phyloP scores from a whole-genome alignment of 2,888 invertebrate genomes.

The Augochlorella aurata region DNA sequence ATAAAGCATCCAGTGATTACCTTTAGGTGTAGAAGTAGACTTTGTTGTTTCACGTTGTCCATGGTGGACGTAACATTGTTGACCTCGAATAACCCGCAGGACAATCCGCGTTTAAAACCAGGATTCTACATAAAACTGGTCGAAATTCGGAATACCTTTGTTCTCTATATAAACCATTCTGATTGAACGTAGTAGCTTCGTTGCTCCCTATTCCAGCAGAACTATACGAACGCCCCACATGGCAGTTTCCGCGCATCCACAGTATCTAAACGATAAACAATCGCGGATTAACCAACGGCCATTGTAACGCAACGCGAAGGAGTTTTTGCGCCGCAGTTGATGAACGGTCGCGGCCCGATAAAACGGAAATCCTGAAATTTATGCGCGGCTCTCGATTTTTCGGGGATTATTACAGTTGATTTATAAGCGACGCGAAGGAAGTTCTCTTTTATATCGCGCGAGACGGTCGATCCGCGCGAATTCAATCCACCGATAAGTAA shows the following conservation, averaged over 20 bases:
- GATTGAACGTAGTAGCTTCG: neutral
- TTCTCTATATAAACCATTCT: neutral
- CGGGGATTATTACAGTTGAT: constrained; percentile 53
- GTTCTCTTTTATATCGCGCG: constrained; percentile 38
- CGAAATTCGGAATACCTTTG: neutral
- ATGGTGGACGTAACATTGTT: no score
- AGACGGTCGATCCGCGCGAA: constrained; percentile 36
- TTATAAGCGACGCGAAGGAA: constrained; percentile 41
- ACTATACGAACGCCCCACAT: neutral
- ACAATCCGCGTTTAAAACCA: no score
- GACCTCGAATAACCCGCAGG: no score
- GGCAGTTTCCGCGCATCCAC: neutral
- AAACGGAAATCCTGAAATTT: constrained; percentile 45
- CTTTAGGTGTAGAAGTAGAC: no score
- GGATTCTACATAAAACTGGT: no score
- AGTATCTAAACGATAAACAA: constrained; percentile 22
- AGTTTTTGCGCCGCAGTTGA: constrained; percentile 46
- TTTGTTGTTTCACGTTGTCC: no score
- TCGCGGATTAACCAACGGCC: constrained; percentile 45
- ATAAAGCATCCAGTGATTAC: no score
- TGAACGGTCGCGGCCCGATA: constrained; percentile 47
- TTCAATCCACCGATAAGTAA: constrained; percentile 49
- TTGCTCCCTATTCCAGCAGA: neutral
- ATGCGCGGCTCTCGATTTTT: constrained; percentile 53
- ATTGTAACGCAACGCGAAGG: constrained; percentile 48